These are phyloP conservation scores for Cryptophagus acutangulus DNA, from an alignment of 2,888 invertebrate genomes.

Conservation along the genomic window DNA sequence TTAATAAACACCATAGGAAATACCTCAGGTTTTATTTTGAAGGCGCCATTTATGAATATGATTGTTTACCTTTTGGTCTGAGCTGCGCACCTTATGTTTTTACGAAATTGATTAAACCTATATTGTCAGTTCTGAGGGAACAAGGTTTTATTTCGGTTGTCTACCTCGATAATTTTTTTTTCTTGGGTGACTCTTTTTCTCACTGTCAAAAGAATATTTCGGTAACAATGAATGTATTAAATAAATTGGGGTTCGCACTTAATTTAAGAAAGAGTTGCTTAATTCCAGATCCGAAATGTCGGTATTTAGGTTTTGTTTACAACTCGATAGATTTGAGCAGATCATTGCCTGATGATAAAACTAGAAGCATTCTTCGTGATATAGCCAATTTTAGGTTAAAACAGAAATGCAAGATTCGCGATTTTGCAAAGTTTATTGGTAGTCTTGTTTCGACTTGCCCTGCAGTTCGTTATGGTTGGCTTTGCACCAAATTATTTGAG, in stretches of 20 bases:
- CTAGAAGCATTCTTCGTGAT: slow-evolving; percentile 5
- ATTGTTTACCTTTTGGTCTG: slow-evolving; percentile 11
- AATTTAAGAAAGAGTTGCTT: slow-evolving; percentile 21
- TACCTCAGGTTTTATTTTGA: slow-evolving; percentile 11
- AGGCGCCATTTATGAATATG: slow-evolving; percentile 3
- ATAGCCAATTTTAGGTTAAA: not conserved
- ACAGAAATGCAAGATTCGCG: slow-evolving; percentile 11
- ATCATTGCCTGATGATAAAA: not conserved
- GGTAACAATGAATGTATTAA: slow-evolving; percentile 11
- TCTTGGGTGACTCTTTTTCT: slow-evolving; percentile 14
- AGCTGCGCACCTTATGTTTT: slow-evolving; percentile 5
- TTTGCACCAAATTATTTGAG: slow-evolving; percentile 13
- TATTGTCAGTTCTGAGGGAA: slow-evolving; percentile 15
- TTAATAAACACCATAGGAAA: not conserved
- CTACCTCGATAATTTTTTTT: slow-evolving; percentile 25
- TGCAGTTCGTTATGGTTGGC: slow-evolving; percentile 22
- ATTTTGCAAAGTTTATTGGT: slow-evolving; percentile 20
- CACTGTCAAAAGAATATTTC: slow-evolving; percentile 13
- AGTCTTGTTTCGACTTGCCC: slow-evolving; percentile 20
- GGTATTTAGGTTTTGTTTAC: slow-evolving; percentile 21
- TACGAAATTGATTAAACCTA: not conserved
- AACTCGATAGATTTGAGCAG: slow-evolving; percentile 8
- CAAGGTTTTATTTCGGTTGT: slow-evolving; percentile 18
- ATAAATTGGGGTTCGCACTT: slow-evolving; percentile 22
- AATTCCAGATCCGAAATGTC: slow-evolving; percentile 14